phyloP scores from a whole-genome alignment of 92 coral and sea anemone genomes.

The Porites cylindrica region DNA sequence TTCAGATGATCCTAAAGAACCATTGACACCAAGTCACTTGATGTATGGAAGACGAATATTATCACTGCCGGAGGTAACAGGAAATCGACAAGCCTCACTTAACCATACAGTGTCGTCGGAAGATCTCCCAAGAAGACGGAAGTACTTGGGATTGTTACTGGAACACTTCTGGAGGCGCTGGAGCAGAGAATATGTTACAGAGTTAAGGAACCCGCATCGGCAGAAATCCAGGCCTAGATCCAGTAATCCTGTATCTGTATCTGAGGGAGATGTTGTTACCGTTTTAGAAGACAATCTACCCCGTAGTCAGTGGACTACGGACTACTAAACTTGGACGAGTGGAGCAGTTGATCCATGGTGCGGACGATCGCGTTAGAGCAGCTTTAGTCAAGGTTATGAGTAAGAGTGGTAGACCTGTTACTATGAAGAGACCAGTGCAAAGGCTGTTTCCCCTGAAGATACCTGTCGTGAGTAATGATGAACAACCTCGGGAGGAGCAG shows the following conservation, averaged over 20 bases:
- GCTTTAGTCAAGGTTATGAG: slow-evolving; percentile 29
- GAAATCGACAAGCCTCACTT: not conserved
- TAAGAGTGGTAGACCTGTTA: slow-evolving; percentile 21
- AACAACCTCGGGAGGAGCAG: not conserved
- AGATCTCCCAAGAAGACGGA: slow-evolving; percentile 36
- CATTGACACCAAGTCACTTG: slow-evolving; percentile 68
- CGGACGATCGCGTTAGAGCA: slow-evolving; percentile 36
- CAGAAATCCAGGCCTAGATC: slow-evolving; percentile 17
- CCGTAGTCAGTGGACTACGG: slow-evolving; percentile 47
- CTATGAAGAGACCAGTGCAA: slow-evolving; percentile 38
- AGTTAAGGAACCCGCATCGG: slow-evolving; percentile 42
- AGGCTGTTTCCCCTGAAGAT: slow-evolving; percentile 45
- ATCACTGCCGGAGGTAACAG: slow-evolving; percentile 45
- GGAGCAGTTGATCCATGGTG: slow-evolving; percentile 34
- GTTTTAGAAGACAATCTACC: slow-evolving; percentile 49
- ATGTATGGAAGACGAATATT: slow-evolving; percentile 62
- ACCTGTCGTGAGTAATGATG: not conserved
- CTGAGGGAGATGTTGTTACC: slow-evolving; percentile 48
- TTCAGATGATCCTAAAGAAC: slow-evolving; percentile 68
- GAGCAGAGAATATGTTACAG: slow-evolving; percentile 42
- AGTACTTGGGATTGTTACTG: slow-evolving; percentile 10
- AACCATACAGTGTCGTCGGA: slow-evolving; percentile 5
- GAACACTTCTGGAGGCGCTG: slow-evolving; percentile 56
- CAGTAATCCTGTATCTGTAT: slow-evolving; percentile 11
- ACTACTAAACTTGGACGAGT: slow-evolving; percentile 43